Conservation (phyloP, 2,797 vertebrate species). For the Poecilia wingei region DNA sequence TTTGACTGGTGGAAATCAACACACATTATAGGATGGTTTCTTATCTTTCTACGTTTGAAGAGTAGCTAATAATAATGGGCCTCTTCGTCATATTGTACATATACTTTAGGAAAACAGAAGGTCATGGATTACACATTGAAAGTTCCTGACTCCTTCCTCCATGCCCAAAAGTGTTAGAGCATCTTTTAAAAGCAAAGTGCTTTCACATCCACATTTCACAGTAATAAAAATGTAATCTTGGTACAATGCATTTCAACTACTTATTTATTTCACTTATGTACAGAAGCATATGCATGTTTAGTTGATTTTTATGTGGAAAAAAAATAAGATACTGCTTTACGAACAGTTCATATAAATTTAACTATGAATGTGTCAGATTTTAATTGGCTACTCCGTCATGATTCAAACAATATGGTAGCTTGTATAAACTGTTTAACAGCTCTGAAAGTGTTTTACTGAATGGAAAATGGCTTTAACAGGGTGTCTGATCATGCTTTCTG, state of each 20-base stretch:
- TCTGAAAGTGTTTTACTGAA: slow-evolving; percentile 7
- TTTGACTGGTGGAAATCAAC: not conserved
- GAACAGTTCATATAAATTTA: not conserved
- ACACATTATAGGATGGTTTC: not conserved
- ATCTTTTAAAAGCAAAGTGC: not conserved
- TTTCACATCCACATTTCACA: not conserved
- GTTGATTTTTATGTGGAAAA: not conserved
- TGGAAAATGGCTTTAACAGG: slow-evolving; percentile 5
- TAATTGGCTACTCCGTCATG: not conserved
- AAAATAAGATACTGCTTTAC: not conserved
- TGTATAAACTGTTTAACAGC: not conserved
- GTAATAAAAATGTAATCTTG: not conserved
- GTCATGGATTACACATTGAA: not conserved
- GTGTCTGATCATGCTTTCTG: not conserved
- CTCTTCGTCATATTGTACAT: not conserved
- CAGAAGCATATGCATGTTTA: not conserved
- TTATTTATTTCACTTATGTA: not conserved
- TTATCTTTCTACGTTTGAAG: not conserved
- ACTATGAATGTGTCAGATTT: not conserved
- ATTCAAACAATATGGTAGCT: slow-evolving; percentile 10
- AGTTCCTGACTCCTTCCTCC: not conserved
- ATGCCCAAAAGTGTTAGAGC: not conserved
- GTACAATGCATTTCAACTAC: not conserved
- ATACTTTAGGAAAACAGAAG: not conserved
- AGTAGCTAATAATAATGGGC: not conserved